Conservation (phyloP, 2,888 invertebrate species). For the Bruchidius siliquastri region DNA sequence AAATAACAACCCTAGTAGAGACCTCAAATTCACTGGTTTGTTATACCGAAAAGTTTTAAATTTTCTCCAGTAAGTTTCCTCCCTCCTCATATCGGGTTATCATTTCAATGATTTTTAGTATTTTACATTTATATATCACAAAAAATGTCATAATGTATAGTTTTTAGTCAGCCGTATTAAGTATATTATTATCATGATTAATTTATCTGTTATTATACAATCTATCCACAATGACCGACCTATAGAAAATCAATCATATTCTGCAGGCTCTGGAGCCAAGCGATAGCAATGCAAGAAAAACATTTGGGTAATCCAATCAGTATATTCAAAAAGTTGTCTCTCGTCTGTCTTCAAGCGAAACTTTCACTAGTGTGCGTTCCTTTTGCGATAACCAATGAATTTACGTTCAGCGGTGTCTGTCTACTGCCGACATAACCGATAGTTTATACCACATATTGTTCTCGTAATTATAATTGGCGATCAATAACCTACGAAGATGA, state of each 20-base stretch:
- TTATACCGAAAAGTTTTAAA: too few relatives aligned
- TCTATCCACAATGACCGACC: neutral
- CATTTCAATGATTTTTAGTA: too few relatives aligned
- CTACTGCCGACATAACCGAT: neutral
- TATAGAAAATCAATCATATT: neutral
- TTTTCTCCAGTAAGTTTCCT: too few relatives aligned
- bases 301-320: neutral
- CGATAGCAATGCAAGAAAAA: neutral
- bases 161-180: too few relatives aligned
- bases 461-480: neutral
- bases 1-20: too few relatives aligned
- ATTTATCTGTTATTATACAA: too few relatives aligned
- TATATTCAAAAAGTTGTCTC: neutral
- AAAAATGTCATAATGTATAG: too few relatives aligned
- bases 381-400: slow-evolving; percentile 14
- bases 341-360: slow-evolving; percentile 5
- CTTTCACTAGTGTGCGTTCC: slow-evolving; percentile 20
- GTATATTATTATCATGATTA: too few relatives aligned
- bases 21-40: too few relatives aligned
- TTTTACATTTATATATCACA: too few relatives aligned
- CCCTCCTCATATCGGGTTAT: too few relatives aligned
- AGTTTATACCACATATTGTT: neutral
- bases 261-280: neutral
- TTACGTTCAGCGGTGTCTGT: slow-evolving; percentile 6
- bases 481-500: slow-evolving; percentile 11